Percentiles rank a stretch among this genome's conserved stretches.
phyloP scores from a whole-genome alignment of 2,113 vertebrate species.

The Rana temporaria region DNA sequence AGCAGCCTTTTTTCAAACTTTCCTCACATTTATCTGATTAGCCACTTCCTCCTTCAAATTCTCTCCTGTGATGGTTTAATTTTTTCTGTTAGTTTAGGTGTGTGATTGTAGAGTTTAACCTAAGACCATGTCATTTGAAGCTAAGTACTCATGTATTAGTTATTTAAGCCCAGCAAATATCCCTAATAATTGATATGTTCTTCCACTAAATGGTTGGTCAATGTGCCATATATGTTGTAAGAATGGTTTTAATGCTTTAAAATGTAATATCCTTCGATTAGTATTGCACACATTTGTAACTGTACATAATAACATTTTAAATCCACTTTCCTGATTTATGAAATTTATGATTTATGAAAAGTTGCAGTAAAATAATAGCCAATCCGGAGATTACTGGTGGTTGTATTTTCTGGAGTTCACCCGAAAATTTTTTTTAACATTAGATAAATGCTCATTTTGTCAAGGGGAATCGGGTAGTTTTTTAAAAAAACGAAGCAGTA shows the following conservation, averaged over 20 bases:
- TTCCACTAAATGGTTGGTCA: conserved; percentile 57
- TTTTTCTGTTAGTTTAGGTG: conserved; percentile 67
- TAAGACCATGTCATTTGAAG: conserved; percentile 59
- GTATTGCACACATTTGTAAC: conserved; percentile 40
- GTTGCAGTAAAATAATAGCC: background rate
- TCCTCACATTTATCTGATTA: conserved; percentile 66
- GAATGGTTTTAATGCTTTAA: conserved; percentile 50
- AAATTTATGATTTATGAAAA: background rate
- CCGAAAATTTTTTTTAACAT: no score
- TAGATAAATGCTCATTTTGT: no score
- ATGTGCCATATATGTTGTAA: conserved; percentile 42
- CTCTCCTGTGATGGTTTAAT: conserved; percentile 61
- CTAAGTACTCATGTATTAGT: conserved; percentile 57
- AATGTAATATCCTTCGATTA: conserved; percentile 60
- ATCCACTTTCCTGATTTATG: conserved; percentile 43
- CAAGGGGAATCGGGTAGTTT: no score
- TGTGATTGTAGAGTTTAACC: conserved; percentile 62
- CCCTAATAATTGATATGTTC: conserved; percentile 59
- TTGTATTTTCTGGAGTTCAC: no score
- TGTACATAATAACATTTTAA: conserved; percentile 47
- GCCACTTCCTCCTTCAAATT: conserved; percentile 63
- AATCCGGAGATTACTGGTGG: no score
- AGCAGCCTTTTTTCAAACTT: conserved; percentile 67
- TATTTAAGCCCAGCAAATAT: conserved; percentile 55
- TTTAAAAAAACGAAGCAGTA: no score